Conservation (phyloP, 2,113 vertebrate species). For the Zosterops borbonicus region DNA sequence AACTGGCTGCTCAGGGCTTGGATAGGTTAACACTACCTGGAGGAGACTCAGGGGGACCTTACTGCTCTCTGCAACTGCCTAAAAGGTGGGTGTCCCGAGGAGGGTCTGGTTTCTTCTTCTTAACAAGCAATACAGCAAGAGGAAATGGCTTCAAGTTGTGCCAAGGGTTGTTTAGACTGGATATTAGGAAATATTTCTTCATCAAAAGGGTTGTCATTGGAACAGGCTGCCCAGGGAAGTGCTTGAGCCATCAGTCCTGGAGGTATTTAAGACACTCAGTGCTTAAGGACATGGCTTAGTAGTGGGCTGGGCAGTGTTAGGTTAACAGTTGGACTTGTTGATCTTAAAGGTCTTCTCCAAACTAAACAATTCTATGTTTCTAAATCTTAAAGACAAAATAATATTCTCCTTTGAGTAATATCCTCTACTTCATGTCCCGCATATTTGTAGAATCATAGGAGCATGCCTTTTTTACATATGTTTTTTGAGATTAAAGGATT, state of each 20-base stretch:
- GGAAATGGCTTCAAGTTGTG: not conserved
- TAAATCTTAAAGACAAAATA: not conserved
- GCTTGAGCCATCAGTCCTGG: not conserved
- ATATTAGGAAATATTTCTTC: not conserved
- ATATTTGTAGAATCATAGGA: not conserved
- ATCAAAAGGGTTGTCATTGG: not conserved
- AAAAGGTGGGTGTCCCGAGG: not conserved
- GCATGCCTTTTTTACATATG: not conserved
- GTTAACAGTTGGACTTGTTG: not conserved
- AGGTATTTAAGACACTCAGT: not conserved
- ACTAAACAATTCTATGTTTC: fast-evolving
- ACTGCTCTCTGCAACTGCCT: not conserved
- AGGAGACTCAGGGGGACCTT: not conserved
- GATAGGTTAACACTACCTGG: not conserved
- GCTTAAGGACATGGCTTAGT: not conserved
- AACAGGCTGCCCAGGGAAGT: not conserved
- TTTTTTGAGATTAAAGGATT: not conserved
- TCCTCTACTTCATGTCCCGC: not conserved
- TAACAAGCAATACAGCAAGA: not conserved
- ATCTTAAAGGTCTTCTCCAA: not conserved
- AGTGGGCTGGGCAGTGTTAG: not conserved
- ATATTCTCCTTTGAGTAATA: not conserved
- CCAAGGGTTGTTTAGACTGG: not conserved
- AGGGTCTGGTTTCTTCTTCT: too few species aligned
- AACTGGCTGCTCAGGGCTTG: not conserved